Percentiles rank a stretch among this genome's conserved stretches.
Conservation (phyloP, 2,888 invertebrate genomes). For the Euzetes globulus region DNA sequence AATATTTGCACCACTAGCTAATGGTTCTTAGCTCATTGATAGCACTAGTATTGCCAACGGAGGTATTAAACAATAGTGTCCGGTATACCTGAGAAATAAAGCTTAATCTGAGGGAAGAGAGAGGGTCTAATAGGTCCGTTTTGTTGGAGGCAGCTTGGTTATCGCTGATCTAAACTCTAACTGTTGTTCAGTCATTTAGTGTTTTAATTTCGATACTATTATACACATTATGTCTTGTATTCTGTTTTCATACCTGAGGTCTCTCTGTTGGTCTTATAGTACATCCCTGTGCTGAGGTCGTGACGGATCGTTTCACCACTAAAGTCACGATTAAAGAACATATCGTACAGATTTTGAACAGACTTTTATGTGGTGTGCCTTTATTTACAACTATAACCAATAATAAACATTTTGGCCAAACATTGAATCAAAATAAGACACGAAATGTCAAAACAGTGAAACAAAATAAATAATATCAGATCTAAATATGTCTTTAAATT, state of each 20-base stretch:
- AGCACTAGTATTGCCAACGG: too few species aligned
- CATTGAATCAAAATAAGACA: not conserved
- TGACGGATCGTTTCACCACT: constrained; percentile 17
- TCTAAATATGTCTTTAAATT: not conserved
- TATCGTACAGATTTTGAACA: not conserved
- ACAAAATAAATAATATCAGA: not conserved
- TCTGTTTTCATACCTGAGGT: too few species aligned
- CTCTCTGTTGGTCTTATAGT: too few species aligned
- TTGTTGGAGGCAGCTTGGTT: too few species aligned
- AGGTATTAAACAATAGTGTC: too few species aligned
- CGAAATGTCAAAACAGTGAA: constrained; percentile 11
- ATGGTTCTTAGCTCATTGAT: not conserved
- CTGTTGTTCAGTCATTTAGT: too few species aligned
- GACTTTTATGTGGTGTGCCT: not conserved
- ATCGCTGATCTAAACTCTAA: too few species aligned
- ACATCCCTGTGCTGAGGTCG: not conserved
- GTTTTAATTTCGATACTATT: too few species aligned
- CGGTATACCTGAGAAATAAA: too few species aligned
- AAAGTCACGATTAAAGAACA: constrained; percentile 26
- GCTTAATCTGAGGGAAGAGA: too few species aligned
- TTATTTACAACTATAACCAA: constrained; percentile 5
- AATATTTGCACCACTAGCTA: not conserved
- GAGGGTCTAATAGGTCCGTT: too few species aligned
- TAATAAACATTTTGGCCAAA: not conserved
- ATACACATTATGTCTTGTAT: too few species aligned